A percentile compares a stretch with the other conserved stretches of the same genome.
These are phyloP conservation scores for Torymus auratus DNA, from an alignment of 2,888 invertebrate genomes.

Conservation along the genomic window DNA sequence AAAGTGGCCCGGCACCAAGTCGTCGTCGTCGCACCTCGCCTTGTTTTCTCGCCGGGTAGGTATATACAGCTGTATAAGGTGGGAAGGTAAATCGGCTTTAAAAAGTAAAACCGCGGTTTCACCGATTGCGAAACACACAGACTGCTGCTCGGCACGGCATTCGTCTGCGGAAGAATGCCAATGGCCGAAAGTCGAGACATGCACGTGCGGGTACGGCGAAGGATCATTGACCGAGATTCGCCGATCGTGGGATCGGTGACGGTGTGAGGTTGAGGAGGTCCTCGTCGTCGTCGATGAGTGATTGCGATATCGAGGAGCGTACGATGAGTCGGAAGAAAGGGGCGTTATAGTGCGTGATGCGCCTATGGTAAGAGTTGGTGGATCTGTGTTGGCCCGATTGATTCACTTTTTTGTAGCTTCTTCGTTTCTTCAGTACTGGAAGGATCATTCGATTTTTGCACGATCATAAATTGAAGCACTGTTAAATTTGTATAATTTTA, in stretches of 20 bases:
- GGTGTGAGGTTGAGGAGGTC: background rate
- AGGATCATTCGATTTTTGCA: too few species aligned
- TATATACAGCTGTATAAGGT: background rate
- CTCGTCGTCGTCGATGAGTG: too few species aligned
- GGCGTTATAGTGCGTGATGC: too few species aligned
- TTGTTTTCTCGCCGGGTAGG: slow-evolving; percentile 1
- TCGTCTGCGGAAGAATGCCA: slow-evolving; percentile 19
- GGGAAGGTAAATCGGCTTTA: slow-evolving; percentile 56
- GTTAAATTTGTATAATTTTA: too few species aligned
- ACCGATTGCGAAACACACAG: slow-evolving; percentile 18
- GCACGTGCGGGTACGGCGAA: slow-evolving; percentile 1
- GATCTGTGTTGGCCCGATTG: too few species aligned
- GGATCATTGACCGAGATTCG: slow-evolving; percentile 48
- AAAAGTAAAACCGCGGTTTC: slow-evolving; percentile 69
- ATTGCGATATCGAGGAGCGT: too few species aligned
- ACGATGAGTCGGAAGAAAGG: too few species aligned
- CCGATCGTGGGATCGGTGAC: background rate
- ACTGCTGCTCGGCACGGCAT: background rate
- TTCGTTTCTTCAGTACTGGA: too few species aligned
- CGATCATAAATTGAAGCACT: too few species aligned
- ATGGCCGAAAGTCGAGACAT: slow-evolving; percentile 22
- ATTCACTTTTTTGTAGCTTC: too few species aligned
- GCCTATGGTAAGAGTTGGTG: too few species aligned
- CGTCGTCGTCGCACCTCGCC: background rate
- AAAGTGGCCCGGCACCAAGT: slow-evolving; percentile 30